Evolutionary conservation across 1,140 invertebrate genomes (phyloP).

Genomic region (Zaprionus camerounensis): DNA sequence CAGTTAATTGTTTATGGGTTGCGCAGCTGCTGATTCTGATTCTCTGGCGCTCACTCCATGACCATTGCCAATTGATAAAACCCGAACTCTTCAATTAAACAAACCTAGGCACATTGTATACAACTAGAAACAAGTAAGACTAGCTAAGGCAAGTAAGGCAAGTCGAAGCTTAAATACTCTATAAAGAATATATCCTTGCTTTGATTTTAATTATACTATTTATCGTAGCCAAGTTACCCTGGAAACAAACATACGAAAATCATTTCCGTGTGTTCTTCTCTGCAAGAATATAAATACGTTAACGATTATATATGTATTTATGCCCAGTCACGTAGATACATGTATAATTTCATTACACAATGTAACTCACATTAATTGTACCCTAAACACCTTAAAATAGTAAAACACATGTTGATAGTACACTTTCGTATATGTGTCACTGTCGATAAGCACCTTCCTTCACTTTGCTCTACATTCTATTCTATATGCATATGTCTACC

Average conservation of each 20-base stretch:
- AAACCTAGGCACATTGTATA: conserved; percentile 5
- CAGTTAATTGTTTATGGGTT: conserved; percentile 28
- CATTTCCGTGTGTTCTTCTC: background rate
- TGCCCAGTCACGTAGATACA: background rate
- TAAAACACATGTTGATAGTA: conserved; percentile 72
- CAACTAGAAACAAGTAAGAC: background rate
- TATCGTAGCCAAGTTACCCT: background rate
- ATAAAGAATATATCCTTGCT: background rate
- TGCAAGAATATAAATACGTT: background rate
- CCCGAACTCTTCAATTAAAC: conserved; percentile 18
- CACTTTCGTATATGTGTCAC: conserved; percentile 60
- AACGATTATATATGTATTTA: background rate
- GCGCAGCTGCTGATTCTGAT: conserved; percentile 20
- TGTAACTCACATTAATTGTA: background rate
- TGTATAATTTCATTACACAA: background rate
- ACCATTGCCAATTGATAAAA: conserved; percentile 49
- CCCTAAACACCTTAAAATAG: conserved; percentile 17
- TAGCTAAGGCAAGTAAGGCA: background rate
- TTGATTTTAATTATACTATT: background rate
- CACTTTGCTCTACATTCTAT: conserved; percentile 21
- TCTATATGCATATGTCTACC: conserved; percentile 35
- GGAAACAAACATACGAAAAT: background rate
- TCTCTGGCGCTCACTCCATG: conserved; percentile 10
- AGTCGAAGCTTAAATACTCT: background rate
- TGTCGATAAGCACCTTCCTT: conserved; percentile 40